Percentiles rank a stretch among this genome's conserved stretches.
Evolutionary conservation across 2,113 vertebrate species (phyloP).

Genomic region (Heloderma charlesbogerti): DNA sequence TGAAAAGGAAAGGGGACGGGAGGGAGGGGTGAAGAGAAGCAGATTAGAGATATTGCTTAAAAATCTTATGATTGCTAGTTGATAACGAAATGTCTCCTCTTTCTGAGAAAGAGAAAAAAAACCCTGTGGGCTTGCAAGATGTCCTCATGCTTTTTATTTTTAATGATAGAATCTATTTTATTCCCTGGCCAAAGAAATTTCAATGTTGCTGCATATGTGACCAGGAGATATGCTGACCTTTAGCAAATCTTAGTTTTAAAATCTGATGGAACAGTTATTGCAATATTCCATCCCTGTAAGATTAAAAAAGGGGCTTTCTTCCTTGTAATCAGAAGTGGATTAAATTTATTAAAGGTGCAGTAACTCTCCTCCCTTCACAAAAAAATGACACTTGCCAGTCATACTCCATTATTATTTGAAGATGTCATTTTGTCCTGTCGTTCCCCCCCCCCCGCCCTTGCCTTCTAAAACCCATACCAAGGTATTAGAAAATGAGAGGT

Average conservation of each 20-base stretch:
- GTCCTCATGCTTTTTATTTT: conserved; percentile 84
- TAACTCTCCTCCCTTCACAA: conserved; percentile 65
- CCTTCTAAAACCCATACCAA: conserved; percentile 56
- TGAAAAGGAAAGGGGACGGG: conserved; percentile 75
- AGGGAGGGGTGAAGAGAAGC: conserved; percentile 69
- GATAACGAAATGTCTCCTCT: conserved; percentile 88
- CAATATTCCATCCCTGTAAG: conserved; percentile 83
- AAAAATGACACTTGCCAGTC: conserved; percentile 76
- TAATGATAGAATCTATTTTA: conserved; percentile 91
- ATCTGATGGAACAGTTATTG: conserved; percentile 88
- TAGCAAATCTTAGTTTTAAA: conserved; percentile 86
- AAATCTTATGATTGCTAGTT: conserved; percentile 84
- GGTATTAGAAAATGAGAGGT: conserved; percentile 52
- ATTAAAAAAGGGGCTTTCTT: conserved; percentile 83
- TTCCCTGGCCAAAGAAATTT: conserved; percentile 88
- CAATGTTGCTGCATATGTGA: conserved; percentile 87
- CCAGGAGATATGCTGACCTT: conserved; percentile 90
- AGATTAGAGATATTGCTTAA: conserved; percentile 86
- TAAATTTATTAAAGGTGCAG: conserved; percentile 83
- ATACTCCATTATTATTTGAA: conserved; percentile 73
- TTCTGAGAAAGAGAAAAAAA: conserved; percentile 64
- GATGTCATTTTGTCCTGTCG: conserved; percentile 51
- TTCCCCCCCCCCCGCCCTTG: background rate
- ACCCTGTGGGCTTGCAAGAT: conserved; percentile 79
- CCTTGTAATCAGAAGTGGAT: conserved; percentile 81